Evolutionary conservation across 2,888 invertebrate genomes (phyloP), one percentile per base, ranked within the genome.

Genomic region (Nephrocerus scutellatus): DNA sequence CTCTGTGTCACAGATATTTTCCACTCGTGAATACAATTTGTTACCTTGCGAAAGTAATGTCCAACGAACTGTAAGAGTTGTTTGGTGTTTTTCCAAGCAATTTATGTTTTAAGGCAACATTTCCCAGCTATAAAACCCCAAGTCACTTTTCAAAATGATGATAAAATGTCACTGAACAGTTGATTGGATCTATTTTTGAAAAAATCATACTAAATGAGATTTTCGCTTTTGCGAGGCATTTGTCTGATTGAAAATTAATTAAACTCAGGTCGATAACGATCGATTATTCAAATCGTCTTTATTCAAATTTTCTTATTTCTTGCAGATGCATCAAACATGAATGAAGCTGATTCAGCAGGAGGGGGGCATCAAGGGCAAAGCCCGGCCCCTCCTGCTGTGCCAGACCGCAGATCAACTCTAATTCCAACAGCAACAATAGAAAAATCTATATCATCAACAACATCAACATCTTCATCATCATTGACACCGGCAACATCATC

Each of bases 301-400:
- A 19, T 32, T 29, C 12, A 14, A 15, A 14, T 39, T 39, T 47
- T 39, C 36, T 44, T 36, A 38, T 13, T 32, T 41, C 39, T 57
- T 60, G 34, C 51, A 68, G 68, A 68, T 68, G 68, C 66, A 61
- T 66, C 66, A 66, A 67, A 67, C 65, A 68, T 68, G 68, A 68
- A 68, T 67, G 68, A 68, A 62, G 66, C 66, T 61, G 66, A 65
- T 63, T 67, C 68, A 67, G 68, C 68, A 68, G 68, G 68, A 68
- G 68, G 66, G 64, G 68, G 68, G 66, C 68, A 66, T 59, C 63
- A 62, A 68, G 65, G 68, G 64, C 57, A 57, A 53, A 61, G 57
- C 66, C 66, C 66, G 60, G 68, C 66, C 66, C 66, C 67, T 68
- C 68, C 68, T 68, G 68, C 68, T 68, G 68, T 68, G 62, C 58